Conservation (phyloP, 2,797 vertebrate species). For the Sebastes taczanowskii region DNA sequence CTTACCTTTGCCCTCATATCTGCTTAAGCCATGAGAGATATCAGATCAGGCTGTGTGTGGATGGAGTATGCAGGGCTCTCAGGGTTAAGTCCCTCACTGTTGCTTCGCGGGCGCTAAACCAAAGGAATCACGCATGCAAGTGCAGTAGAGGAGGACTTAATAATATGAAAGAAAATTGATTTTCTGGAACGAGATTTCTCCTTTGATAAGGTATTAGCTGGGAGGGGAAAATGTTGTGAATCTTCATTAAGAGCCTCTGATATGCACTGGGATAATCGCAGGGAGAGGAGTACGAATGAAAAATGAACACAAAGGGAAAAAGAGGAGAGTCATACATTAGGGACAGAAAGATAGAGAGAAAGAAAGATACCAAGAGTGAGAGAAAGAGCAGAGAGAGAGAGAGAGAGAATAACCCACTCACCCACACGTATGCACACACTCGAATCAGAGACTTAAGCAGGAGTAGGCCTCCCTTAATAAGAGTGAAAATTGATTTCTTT, state of each 20-base stretch:
- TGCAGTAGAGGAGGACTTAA: constrained; percentile 83
- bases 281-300: constrained; percentile 74
- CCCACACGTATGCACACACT: constrained; percentile 57
- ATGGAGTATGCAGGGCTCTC: constrained; percentile 57
- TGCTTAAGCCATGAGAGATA: constrained; percentile 63
- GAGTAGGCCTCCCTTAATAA: constrained; percentile 77
- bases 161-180: constrained; percentile 89
- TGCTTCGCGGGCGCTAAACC: constrained; percentile 69
- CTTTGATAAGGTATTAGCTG: constrained; percentile 88
- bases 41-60: constrained; percentile 66
- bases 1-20: constrained; percentile 63
- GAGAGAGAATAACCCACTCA: constrained; percentile 17
- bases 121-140: constrained; percentile 79
- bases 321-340: constrained; percentile 73
- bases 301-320: constrained; percentile 78
- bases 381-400: constrained; percentile 37
- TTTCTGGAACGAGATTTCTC: constrained; percentile 87
- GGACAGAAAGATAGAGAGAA: constrained; percentile 55
- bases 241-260: constrained; percentile 87
- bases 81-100: constrained; percentile 80
- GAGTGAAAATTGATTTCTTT: constrained; percentile 83
- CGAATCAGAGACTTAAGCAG: constrained; percentile 75
- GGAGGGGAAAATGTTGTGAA: constrained; percentile 86
- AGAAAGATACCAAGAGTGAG: constrained; percentile 51
- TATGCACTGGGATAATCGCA: constrained; percentile 82